Evolutionary conservation across 2,797 vertebrate species (phyloP).

Genomic region (Myotis vivesi): DNA sequence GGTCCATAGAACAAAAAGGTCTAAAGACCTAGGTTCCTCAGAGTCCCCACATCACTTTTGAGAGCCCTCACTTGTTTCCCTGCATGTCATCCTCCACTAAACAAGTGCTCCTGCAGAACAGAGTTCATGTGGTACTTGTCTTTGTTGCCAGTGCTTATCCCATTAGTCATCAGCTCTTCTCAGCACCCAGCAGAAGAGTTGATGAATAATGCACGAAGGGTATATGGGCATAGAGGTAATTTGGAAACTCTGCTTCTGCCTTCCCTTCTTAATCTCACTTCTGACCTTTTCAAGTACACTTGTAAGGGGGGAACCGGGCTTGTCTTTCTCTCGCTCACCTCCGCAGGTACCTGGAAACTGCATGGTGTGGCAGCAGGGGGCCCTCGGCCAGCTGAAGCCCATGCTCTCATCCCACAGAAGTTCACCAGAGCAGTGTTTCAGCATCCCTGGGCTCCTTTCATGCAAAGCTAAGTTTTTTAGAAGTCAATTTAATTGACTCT

Average conservation of each 20-base stretch:
- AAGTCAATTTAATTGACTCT: background rate
- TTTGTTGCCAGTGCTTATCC: background rate
- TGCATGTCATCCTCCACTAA: background rate
- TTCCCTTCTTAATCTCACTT: constrained; percentile 1
- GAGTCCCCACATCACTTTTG: background rate
- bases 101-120: background rate
- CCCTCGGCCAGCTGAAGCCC: background rate
- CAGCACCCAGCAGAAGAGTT: background rate
- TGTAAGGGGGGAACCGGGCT: background rate
- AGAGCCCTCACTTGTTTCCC: background rate
- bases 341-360: background rate
- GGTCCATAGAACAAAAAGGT: background rate
- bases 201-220: constrained; percentile 7
- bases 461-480: background rate
- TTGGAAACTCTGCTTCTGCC: background rate
- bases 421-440: background rate
- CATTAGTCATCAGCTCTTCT: background rate
- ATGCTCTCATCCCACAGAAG: background rate
- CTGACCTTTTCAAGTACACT: background rate
- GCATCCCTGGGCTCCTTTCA: background rate
- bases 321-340: background rate
- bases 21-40: background rate
- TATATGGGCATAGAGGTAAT: background rate
- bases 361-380: background rate
- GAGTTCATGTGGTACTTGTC: no score